These are phyloP conservation scores for Nannospalax galili DNA, from an alignment of 2,113 vertebrate species.

Conservation along the genomic window DNA sequence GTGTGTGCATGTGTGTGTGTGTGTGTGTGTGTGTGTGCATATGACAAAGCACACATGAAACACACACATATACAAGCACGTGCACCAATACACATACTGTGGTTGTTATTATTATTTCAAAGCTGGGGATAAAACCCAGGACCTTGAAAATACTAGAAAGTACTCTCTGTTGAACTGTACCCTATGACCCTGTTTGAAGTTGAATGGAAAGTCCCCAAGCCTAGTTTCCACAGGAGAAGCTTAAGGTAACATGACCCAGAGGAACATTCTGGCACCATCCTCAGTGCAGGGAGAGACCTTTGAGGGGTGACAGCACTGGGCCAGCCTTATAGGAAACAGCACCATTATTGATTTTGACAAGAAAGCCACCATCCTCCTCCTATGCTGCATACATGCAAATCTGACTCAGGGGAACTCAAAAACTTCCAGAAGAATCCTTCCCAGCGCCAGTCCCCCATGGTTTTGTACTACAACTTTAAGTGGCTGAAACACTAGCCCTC, in stretches of 20 bases:
- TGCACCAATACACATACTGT: background rate
- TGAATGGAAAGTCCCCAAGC: background rate
- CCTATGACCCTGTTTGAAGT: conserved; percentile 6
- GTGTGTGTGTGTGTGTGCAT: background rate
- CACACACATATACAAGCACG: background rate
- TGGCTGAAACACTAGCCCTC: background rate
- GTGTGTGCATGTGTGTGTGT: too few species aligned
- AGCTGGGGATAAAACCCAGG: background rate
- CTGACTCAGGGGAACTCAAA: background rate
- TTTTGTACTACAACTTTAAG: background rate
- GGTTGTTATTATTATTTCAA: background rate
- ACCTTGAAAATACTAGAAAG: background rate
- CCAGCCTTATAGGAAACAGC: conserved; percentile 11
- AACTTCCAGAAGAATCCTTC: conserved; percentile 47
- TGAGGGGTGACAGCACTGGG: background rate
- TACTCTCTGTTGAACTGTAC: background rate
- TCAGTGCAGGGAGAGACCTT: background rate
- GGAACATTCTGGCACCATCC: conserved; percentile 3
- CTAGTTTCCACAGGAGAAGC: conserved; percentile 46
- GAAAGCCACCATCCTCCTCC: background rate
- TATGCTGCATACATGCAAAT: background rate
- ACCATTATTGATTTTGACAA: background rate
- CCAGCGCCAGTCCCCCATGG: background rate
- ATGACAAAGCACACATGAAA: background rate
- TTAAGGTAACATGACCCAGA: conserved; percentile 9